Base-by-base conservation (phyloP, 2,888 invertebrate species). In the Candidula unifasciata region DNA sequence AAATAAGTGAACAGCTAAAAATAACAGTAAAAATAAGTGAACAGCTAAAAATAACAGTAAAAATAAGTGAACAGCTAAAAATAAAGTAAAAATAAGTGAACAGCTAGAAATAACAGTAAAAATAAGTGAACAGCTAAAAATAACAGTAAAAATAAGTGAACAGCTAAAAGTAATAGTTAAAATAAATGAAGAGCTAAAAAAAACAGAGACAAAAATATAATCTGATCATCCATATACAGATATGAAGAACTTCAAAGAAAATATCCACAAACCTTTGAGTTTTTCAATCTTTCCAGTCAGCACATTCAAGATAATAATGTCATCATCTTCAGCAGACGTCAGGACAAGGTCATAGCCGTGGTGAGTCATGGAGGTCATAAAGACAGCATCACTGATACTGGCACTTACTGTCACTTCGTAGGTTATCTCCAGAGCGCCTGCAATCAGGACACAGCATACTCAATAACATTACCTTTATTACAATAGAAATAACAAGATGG, bases 321-420 rank as follows among this genome's bases (percentile, higher is more conserved):
- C 96, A 90, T 96, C 96, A 90, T 96, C 96, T 91, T 96, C 96
- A 89, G 95, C 95, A 18, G 96, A 95, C 85, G 95, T 96, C 82
- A 96, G 96, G 90, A 96, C 96, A 69, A 96, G 94, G 92, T 96
- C 96, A 91, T 96, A 96, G 85, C 96, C 96, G 91, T 96, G 96
- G 35, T 95, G 96, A 3, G 95, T 95, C 91, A 95, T 95, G 73
- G 96, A 96, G 0, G 96, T 96, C 93, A 96, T 96, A 93, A 96
- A 96, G 6, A 96, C 95, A 81, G 96, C 95, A 90, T 96, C 96
- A 89, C 96, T 96, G 88, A 96, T 95, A 92, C 96, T 96, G 86
- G 96, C 93, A 10, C 96, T 96, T 16, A 96, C 96, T 93, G 96
- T 96, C 82, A 96, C 96, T 90, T 96, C 96, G 93, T 96, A 96